Percentiles rank a stretch among this genome's conserved stretches.
These are phyloP conservation scores for Redunca redunca DNA, from an alignment of 2,113 vertebrate species.

Conservation along the genomic window DNA sequence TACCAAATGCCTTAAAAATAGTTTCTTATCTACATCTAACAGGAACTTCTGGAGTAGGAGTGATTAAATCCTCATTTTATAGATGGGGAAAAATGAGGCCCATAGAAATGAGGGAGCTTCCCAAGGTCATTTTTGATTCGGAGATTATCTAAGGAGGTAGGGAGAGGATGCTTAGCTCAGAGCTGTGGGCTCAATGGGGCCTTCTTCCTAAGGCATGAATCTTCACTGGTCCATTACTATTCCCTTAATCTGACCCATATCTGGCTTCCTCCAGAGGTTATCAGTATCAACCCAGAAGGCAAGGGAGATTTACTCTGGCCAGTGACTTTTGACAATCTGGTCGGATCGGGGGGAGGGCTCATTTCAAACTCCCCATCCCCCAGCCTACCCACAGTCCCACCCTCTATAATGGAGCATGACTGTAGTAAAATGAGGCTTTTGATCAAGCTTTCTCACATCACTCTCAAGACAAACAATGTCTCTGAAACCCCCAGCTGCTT, in stretches of 20 bases:
- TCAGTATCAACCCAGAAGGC: slow-evolving; percentile 57
- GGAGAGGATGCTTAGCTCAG: not conserved
- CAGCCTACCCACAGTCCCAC: slow-evolving; percentile 60
- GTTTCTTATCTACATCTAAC: not conserved
- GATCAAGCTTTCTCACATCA: slow-evolving; percentile 76
- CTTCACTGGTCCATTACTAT: not conserved
- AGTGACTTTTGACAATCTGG: slow-evolving; percentile 69
- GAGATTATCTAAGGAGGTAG: not conserved
- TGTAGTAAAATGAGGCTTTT: slow-evolving; percentile 82
- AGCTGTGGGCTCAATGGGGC: not conserved
- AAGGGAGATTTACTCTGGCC: slow-evolving; percentile 50
- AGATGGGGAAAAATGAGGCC: not conserved
- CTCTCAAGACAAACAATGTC: slow-evolving; percentile 82
- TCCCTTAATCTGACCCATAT: slow-evolving; percentile 46
- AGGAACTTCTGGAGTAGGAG: not conserved
- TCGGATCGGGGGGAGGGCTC: slow-evolving; percentile 47
- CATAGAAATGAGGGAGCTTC: not conserved
- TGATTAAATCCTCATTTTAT: not conserved
- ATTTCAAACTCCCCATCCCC: slow-evolving; percentile 22
- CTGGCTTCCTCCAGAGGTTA: slow-evolving; percentile 68
- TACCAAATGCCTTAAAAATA: not conserved
- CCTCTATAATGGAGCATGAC: slow-evolving; percentile 83
- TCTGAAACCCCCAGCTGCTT: slow-evolving; percentile 76
- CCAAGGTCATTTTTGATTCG: not conserved
- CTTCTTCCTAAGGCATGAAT: not conserved